These are phyloP conservation scores for Ctenomys sociabilis DNA, from an alignment of 2,113 vertebrate genomes.

Conservation along the genomic window DNA sequence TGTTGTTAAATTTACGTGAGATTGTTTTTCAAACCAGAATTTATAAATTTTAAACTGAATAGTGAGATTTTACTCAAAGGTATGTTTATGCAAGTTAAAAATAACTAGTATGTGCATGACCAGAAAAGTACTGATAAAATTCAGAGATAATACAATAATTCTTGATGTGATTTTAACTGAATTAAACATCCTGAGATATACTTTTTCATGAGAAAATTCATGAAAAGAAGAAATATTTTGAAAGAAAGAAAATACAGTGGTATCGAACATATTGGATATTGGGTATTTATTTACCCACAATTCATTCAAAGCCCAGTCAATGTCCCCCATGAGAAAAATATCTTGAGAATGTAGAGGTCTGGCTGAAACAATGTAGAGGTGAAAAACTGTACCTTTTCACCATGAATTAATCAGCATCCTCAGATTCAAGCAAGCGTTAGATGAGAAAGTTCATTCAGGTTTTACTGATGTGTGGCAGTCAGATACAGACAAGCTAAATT, in stretches of 20 bases:
- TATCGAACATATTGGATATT: slow-evolving; percentile 16
- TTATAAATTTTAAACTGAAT: slow-evolving; percentile 24
- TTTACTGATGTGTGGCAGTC: background rate
- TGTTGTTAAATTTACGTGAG: slow-evolving; percentile 16
- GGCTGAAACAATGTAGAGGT: slow-evolving; percentile 13
- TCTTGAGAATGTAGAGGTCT: slow-evolving; percentile 17
- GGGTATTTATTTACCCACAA: slow-evolving; percentile 35
- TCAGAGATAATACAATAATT: background rate
- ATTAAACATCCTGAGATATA: slow-evolving; percentile 40
- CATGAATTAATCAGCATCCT: slow-evolving; percentile 56
- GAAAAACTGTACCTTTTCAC: slow-evolving; percentile 44
- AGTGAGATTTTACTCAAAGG: background rate
- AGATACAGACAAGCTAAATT: background rate
- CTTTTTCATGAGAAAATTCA: slow-evolving; percentile 40
- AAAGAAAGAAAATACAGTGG: background rate
- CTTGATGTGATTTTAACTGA: slow-evolving; percentile 12
- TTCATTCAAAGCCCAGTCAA: slow-evolving; percentile 34
- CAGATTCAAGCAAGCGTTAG: slow-evolving; percentile 45
- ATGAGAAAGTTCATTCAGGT: slow-evolving; percentile 61
- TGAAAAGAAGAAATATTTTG: slow-evolving; percentile 12
- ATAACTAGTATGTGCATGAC: background rate
- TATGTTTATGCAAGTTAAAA: slow-evolving; percentile 7
- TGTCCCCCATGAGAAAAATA: background rate
- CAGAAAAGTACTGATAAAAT: background rate
- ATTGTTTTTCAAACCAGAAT: slow-evolving; percentile 3